Evolutionary conservation across 37 sponge, comb jelly and placozoan genomes (phyloP).

Genomic region (Halisarca cf. caerulea): DNA sequence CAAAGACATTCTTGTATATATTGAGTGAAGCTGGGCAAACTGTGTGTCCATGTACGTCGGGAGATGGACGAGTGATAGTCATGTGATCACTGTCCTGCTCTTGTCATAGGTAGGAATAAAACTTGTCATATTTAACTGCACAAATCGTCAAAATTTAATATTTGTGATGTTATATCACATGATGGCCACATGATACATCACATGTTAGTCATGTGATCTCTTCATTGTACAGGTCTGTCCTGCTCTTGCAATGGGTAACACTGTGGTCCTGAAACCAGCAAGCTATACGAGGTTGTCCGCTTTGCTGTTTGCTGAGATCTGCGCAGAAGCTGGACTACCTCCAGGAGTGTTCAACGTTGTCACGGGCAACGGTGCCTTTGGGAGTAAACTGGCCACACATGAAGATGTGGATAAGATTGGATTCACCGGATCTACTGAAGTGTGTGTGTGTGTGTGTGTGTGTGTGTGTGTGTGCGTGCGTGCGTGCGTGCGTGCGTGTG

Average conservation of each 20-base stretch:
- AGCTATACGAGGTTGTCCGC: slow-evolving; percentile 92
- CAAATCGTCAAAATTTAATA: too few species aligned
- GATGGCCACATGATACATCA: neutral
- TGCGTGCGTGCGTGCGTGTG: too few species aligned
- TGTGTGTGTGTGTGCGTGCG: too few species aligned
- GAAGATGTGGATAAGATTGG: slow-evolving; percentile 90
- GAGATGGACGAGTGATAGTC: too few species aligned
- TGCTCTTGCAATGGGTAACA: slow-evolving; percentile 98
- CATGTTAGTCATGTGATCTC: neutral
- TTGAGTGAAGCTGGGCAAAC: too few species aligned
- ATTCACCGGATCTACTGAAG: slow-evolving; percentile 90
- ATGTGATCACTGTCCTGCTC: too few species aligned
- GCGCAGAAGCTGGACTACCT: slow-evolving; percentile 98
- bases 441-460: neutral
- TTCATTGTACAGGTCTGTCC: slow-evolving; percentile 77
- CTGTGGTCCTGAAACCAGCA: slow-evolving; percentile 94
- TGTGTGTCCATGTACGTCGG: too few species aligned
- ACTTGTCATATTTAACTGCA: too few species aligned
- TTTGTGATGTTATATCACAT: too few species aligned
- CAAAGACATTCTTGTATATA: too few species aligned
- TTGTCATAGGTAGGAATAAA: too few species aligned
- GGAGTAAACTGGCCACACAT: slow-evolving; percentile 79
- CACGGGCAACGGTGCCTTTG: slow-evolving; percentile 90
- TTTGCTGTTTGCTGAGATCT: slow-evolving; percentile 95
- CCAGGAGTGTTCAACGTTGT: slow-evolving; percentile 94